A percentile compares a stretch with the other conserved stretches of the same genome.
Conservation (phyloP, 2,888 invertebrate species). For the Rhogogaster chlorosoma region DNA sequence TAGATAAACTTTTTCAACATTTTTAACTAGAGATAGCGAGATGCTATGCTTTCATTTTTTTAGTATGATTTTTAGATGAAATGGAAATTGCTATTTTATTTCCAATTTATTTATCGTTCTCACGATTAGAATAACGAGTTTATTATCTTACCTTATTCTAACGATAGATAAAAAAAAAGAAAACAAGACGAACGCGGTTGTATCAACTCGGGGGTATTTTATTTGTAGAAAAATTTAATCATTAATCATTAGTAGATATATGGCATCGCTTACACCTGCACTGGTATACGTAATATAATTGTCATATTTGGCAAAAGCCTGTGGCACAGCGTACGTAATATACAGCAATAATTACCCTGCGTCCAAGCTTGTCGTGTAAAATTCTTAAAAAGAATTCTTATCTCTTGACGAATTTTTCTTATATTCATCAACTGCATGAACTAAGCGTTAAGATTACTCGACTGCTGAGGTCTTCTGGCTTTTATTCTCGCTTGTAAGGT, state of each 20-base stretch:
- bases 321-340: background rate
- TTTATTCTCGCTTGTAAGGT: constrained; percentile 92
- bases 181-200: background rate
- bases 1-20: background rate
- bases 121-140: background rate
- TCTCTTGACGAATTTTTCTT: background rate
- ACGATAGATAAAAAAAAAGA: background rate
- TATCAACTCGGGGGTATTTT: background rate
- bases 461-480: constrained; percentile 78
- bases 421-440: background rate
- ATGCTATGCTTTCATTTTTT: background rate
- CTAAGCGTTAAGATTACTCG: constrained; percentile 63
- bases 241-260: constrained; percentile 34
- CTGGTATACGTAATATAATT: constrained; percentile 18
- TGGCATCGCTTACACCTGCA: constrained; percentile 32
- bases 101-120: background rate
- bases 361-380: background rate
- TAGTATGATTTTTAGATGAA: background rate
- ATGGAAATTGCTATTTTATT: too few species aligned
- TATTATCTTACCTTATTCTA: background rate
- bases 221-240: background rate
- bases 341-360: background rate
- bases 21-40: background rate
- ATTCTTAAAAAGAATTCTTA: background rate
- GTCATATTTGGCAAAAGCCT: constrained; percentile 38